Conservation (phyloP, 2,113 vertebrate species). For the Mobula birostris region DNA sequence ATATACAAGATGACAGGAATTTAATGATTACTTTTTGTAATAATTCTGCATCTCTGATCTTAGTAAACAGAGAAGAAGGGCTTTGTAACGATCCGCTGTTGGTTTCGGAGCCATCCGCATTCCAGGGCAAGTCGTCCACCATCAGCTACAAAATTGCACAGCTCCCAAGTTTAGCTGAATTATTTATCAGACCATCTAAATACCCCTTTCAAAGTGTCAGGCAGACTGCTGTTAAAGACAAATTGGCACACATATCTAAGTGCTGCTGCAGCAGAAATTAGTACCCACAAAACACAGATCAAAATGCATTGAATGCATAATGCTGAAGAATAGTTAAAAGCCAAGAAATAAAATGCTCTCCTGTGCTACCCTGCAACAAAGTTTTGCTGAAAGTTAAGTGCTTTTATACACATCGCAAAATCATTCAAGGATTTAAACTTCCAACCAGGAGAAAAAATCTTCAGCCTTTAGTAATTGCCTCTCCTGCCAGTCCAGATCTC, state of each 20-base stretch:
- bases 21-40: neutral
- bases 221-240: neutral
- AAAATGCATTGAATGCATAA: neutral
- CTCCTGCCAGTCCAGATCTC: no score
- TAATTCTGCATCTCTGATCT: neutral
- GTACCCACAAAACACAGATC: neutral
- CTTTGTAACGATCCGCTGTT: neutral
- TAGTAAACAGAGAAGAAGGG: neutral
- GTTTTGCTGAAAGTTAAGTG: neutral
- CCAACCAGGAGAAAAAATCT: neutral
- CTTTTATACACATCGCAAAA: neutral
- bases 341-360: neutral
- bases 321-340: neutral
- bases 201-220: neutral
- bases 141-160: neutral
- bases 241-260: neutral
- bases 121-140: neutral
- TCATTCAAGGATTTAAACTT: neutral
- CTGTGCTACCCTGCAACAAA: neutral
- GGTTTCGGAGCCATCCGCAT: neutral
- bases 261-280: conserved; percentile 3
- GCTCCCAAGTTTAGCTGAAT: neutral
- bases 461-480: neutral
- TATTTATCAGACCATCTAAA: conserved; percentile 9
- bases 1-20: neutral